Base-by-base conservation (phyloP, 1,140 invertebrate genomes). In the Pseudomyrmex dendroicus region DNA sequence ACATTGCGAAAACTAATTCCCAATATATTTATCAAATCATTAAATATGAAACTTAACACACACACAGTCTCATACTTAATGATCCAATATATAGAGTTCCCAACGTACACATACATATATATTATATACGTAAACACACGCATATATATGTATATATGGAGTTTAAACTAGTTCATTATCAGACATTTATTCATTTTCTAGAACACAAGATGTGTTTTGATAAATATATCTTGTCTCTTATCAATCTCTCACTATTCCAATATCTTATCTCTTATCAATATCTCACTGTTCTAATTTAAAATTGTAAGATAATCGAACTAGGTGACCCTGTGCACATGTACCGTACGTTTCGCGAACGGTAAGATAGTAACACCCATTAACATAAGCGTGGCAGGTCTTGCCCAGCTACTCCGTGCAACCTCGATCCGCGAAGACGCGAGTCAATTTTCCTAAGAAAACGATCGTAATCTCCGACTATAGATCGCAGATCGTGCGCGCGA, bases 391-490 rank as follows among this genome's bases (percentile, higher is more conserved):
- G 13, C 20, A 56, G 17, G 54, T 54, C 61, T 56, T 74, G 66
- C 17, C 48, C 56, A 61, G 59, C 68, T 17, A 59, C 35, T 63
- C 22, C 25, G 44, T 2, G 66, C 44, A 82, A 59, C 46, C 52
- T 84, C 83, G 46, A 22, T 52, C 57, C 68, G 17, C n/a, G 61
- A 76, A 64, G 73, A 76, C 2, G n/a, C 52, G 59, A 46, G 46
- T 86, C 70, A 76, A 85, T 88, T 80, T 85, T 83, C 78, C 59
- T 63, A 73, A 59, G 68, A 77, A 46, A 44, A 50, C 64, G 84
- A 89, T 84, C 50, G 59, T 72, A 85, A 88, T 89, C 87, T 64
- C 67, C 59, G 12, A 54, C 46, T 22, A 78, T 61, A 46, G 22
- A 13, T 54, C 44, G 56, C 22, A 8, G 57, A 59, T 12, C 8